Evolutionary conservation across 2,113 vertebrate genomes (phyloP).

Genomic region (Trichomycterus rosablanca): DNA sequence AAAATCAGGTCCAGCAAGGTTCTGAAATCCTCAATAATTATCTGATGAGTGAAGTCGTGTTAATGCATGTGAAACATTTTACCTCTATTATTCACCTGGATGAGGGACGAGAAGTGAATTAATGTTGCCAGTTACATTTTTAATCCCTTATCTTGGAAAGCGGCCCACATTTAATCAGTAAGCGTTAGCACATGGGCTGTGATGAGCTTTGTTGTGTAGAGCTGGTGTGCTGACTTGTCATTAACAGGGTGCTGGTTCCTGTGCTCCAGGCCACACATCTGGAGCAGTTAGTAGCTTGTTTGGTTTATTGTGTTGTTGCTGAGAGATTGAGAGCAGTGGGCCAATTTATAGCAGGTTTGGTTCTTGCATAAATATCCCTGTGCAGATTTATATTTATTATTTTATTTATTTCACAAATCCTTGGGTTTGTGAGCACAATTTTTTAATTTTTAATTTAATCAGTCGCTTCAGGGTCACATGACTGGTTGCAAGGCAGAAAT

Average conservation of each 20-base stretch:
- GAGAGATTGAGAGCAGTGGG: conserved; percentile 18
- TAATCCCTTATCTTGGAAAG: conserved; percentile 3
- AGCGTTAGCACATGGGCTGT: conserved; percentile 22
- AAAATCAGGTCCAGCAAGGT: too few species aligned
- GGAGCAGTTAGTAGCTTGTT: conserved; percentile 23
- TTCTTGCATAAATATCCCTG: neutral
- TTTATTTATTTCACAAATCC: too few species aligned
- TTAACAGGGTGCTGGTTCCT: conserved; percentile 31
- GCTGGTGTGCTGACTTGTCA: neutral
- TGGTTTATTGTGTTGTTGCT: conserved; percentile 31
- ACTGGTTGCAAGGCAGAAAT: too few species aligned
- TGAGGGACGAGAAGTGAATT: too few species aligned
- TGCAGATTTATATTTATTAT: neutral
- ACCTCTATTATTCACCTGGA: too few species aligned
- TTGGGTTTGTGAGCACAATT: too few species aligned
- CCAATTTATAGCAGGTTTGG: conserved; percentile 30
- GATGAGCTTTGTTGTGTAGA: neutral
- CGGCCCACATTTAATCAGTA: conserved; percentile 15
- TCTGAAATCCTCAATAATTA: too few species aligned
- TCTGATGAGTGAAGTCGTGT: too few species aligned
- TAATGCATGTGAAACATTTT: too few species aligned
- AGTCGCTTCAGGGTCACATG: too few species aligned
- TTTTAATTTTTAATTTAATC: too few species aligned
- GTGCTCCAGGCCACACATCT: conserved; percentile 32
- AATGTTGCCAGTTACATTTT: too few species aligned